These are phyloP conservation scores for Balanococcus diminutus DNA, from an alignment of 2,888 invertebrate genomes.

Conservation along the genomic window DNA sequence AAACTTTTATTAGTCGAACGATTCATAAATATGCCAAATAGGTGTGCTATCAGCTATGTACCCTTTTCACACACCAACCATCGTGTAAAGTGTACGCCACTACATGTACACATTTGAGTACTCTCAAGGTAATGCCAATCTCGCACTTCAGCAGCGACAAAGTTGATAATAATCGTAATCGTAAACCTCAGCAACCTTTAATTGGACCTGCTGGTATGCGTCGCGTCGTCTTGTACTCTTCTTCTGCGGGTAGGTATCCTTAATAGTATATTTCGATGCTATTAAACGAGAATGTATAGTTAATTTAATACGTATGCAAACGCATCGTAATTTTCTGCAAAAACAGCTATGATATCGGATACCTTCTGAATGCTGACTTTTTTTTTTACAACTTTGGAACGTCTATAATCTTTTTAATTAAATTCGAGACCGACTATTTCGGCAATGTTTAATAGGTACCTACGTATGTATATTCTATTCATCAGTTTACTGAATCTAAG, in stretches of 20 bases:
- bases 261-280: neutral
- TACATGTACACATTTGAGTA: neutral
- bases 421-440: neutral
- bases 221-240: neutral
- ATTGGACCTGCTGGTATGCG: neutral
- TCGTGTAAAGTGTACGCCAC: neutral
- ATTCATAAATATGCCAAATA: slow-evolving; percentile 20
- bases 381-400: neutral
- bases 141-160: neutral
- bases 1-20: slow-evolving; percentile 8
- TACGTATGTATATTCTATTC: too few species aligned
- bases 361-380: neutral
- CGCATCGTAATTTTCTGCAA: neutral
- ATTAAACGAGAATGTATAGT: neutral
- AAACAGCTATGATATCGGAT: neutral
- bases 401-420: neutral
- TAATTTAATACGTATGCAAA: neutral
- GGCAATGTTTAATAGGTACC: too few species aligned
- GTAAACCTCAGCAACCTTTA: neutral
- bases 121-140: neutral
- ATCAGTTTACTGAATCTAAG: too few species aligned
- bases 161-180: neutral
- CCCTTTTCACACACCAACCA: too few species aligned
- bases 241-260: neutral
- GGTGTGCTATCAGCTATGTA: neutral